phyloP scores from a whole-genome alignment of 2,888 invertebrate species.

The Lasioglossum calceatum region DNA sequence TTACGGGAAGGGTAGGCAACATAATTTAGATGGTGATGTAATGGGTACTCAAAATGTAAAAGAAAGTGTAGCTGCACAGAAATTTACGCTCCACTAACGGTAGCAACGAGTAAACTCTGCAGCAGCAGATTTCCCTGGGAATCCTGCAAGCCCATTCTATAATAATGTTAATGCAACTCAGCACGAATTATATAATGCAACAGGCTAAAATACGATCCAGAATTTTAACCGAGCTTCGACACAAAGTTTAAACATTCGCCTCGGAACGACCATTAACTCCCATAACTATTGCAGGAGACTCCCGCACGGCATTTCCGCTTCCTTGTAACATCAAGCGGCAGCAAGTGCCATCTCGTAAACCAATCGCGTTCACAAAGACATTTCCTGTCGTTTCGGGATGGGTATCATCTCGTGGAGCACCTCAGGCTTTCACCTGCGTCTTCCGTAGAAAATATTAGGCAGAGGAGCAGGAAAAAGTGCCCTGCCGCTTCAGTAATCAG shows the following conservation, averaged over 20 bases:
- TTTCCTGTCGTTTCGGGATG: neutral
- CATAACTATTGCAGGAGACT: neutral
- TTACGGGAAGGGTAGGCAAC: neutral
- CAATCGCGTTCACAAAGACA: neutral
- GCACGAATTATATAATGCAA: neutral
- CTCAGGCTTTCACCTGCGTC: neutral
- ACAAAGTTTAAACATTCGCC: neutral
- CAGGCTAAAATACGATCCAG: neutral
- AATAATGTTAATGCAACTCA: neutral
- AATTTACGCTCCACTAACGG: neutral
- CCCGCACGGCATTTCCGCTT: neutral
- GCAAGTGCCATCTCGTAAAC: constrained; percentile 3
- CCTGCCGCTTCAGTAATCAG: neutral
- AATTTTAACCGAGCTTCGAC: neutral
- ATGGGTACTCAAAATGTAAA: neutral
- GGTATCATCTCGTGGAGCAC: neutral
- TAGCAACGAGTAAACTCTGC: neutral
- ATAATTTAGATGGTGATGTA: too few relatives aligned
- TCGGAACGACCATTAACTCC: neutral
- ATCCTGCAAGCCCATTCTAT: neutral
- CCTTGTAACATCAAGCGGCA: neutral
- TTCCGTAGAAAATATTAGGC: neutral
- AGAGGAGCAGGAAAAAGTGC: neutral
- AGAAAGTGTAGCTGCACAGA: neutral
- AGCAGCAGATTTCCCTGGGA: neutral